phyloP scores from a whole-genome alignment of 2,113 vertebrate species.

The Eolophus roseicapilla region DNA sequence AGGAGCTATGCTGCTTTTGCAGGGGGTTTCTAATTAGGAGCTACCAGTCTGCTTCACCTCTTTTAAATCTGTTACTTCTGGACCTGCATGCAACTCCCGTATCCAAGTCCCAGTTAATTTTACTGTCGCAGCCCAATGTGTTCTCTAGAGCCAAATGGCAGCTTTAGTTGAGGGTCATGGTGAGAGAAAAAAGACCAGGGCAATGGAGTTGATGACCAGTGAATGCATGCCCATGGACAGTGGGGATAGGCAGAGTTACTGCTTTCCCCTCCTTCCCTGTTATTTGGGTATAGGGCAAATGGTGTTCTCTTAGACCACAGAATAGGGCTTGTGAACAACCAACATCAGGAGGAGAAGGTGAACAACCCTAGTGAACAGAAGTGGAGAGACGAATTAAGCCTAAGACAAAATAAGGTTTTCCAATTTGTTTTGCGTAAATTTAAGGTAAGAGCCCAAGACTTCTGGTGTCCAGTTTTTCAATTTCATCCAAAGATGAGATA shows the following conservation, averaged over 20 bases:
- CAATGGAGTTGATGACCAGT: neutral
- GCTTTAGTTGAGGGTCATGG: neutral
- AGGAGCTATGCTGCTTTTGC: neutral
- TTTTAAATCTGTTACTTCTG: neutral
- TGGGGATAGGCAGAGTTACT: rapidly evolving
- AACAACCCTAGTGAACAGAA: neutral
- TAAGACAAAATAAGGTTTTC: neutral
- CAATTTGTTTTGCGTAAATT: neutral
- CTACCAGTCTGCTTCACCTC: neutral
- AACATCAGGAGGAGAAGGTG: rapidly evolving
- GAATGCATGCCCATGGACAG: rapidly evolving
- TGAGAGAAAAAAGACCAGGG: neutral
- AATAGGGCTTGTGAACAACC: rapidly evolving
- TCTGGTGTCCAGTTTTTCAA: neutral
- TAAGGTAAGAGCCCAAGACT: neutral
- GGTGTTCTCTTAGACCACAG: neutral
- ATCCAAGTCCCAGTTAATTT: neutral
- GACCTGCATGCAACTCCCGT: rapidly evolving
- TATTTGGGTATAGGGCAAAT: neutral
- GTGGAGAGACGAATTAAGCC: neutral
- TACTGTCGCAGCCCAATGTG: neutral
- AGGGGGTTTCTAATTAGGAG: neutral
- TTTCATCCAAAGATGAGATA: neutral
- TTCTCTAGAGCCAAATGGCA: neutral
- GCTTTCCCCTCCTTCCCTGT: neutral